phyloP scores from a whole-genome alignment of 2,797 vertebrate species.

The Macrochelys suwanniensis region DNA sequence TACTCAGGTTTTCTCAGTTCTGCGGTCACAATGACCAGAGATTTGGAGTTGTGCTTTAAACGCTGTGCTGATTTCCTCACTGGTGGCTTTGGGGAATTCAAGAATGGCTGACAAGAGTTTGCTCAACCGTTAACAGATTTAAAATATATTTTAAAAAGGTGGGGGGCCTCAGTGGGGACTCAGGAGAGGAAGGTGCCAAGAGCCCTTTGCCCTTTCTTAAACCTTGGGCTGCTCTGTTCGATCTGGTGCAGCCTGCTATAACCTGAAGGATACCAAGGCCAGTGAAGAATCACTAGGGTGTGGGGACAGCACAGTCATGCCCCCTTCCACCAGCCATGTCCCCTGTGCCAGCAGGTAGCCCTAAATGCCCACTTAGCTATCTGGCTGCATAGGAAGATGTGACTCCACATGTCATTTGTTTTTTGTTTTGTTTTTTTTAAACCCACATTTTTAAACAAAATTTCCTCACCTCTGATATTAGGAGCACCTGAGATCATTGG shows the following conservation, averaged over 20 bases:
- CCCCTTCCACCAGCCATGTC: not conserved
- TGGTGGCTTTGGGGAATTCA: not conserved
- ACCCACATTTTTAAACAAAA: not conserved
- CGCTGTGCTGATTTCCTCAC: not conserved
- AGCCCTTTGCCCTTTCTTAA: not conserved
- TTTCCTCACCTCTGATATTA: not conserved
- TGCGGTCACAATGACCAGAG: accelerated
- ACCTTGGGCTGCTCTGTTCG: not conserved
- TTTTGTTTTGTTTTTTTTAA: too few species aligned
- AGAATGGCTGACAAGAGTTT: not conserved
- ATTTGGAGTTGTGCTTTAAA: not conserved
- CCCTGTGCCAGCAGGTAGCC: not conserved
- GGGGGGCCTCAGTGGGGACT: not conserved
- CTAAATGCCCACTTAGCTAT: not conserved
- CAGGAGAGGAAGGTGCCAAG: not conserved
- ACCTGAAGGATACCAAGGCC: not conserved
- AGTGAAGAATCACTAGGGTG: not conserved
- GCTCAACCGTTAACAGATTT: not conserved
- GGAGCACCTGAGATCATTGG: conserved; percentile 2
- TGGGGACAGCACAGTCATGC: not conserved
- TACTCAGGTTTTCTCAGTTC: not conserved
- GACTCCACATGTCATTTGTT: not conserved
- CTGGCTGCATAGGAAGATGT: not conserved
- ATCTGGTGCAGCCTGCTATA: not conserved
- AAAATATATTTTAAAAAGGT: not conserved